Evolutionary conservation across 2,113 vertebrate genomes (phyloP).

Genomic region (Cyanoliseus patagonus): DNA sequence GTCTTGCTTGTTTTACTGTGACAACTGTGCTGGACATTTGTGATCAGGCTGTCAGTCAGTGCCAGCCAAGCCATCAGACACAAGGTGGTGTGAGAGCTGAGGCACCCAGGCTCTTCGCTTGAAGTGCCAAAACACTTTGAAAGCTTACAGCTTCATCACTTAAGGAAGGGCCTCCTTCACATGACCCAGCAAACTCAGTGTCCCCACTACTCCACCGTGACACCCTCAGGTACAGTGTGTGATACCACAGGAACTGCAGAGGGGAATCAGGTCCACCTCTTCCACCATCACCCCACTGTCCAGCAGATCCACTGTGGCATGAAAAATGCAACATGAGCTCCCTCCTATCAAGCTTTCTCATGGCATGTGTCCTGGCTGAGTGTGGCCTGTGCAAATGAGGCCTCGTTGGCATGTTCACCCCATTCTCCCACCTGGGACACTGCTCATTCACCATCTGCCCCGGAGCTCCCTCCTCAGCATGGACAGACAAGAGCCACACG

Average conservation of each 20-base stretch:
- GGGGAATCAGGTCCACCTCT: background rate
- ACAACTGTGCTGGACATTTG: background rate
- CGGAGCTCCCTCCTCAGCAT: accelerated
- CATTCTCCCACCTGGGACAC: background rate
- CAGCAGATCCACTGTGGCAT: background rate
- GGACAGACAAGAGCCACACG: background rate
- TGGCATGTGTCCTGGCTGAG: accelerated
- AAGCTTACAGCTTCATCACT: background rate
- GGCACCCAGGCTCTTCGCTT: background rate
- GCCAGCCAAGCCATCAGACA: background rate
- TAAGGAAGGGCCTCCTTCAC: background rate
- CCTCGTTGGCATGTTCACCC: background rate
- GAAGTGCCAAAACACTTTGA: background rate
- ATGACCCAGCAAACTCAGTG: background rate
- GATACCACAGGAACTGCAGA: background rate
- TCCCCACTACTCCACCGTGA: background rate
- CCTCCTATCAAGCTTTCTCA: background rate
- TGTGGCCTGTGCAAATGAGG: background rate
- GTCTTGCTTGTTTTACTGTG: background rate
- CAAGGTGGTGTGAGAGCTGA: background rate
- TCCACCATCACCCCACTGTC: accelerated
- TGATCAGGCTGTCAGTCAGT: background rate
- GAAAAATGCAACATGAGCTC: background rate
- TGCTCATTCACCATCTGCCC: background rate
- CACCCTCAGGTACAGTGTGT: background rate